Evolutionary conservation across 2,888 invertebrate genomes (phyloP), one percentile per base, ranked within the genome.

Genomic region (Microctonus brassicae): DNA sequence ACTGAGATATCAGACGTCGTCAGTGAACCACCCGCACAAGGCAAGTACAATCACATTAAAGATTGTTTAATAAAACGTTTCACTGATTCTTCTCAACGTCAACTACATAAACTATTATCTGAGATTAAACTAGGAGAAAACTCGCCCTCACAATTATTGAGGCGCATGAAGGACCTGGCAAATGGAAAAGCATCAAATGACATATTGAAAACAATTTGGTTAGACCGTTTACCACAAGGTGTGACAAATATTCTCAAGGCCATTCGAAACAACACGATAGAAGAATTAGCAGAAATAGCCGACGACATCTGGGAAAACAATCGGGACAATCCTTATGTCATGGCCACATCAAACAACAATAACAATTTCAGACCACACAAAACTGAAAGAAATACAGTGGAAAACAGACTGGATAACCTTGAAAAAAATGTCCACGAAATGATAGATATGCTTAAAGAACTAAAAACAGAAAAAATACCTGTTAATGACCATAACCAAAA

Each of bases 131-230:
- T 79, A 7, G 72, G 72, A 2, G 73, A 76, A 24, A 70, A 75
- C 33, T 76, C 75, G 34, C 77, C 77, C 10, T 73, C 79, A 6
- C 67, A 74, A 10, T 52, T 76, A 9, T 65, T 77, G 0, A 52
- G 79, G 6, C 67, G 77, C 26, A 77, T 80, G 77, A 62, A 55
- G 22, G 63, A 57, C 7, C 73, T 80, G 11, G 78, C 75, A 1
- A 72, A 67, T 1, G 61, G 55, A 7, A 55, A 58, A 17, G 70
- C 75, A 3, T 22, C 73, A 0, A 73, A 75, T 1, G 75, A 74
- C 1, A 39, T 77, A 1, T 53, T 79, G 1, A 74, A 68, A 13
- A 72, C 72, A 3, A 52, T 72, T 57, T 79, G 76, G 73, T 22
- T 81, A 24, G 55, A 70, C 17, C 61, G 42, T 2, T 42, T 79